phyloP scores from a whole-genome alignment of 1,140 invertebrate species.

The Caerostris darwini region DNA sequence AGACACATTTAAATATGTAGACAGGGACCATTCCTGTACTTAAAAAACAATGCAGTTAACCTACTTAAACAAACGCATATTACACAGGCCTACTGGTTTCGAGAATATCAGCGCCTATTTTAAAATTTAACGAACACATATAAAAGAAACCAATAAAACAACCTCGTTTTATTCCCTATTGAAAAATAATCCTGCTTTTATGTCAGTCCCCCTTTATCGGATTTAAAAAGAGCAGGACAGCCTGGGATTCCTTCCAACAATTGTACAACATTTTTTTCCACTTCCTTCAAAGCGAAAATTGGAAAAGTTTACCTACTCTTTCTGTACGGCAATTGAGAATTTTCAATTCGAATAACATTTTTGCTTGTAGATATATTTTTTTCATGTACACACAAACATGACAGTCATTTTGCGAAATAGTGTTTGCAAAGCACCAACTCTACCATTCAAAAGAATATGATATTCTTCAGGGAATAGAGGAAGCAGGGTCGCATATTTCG shows the following conservation, averaged over 20 bases:
- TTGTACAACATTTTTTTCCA: not conserved
- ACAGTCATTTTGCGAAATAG: not conserved
- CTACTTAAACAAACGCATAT: too few relatives aligned
- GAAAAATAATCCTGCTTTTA: not conserved
- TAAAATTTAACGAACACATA: too few relatives aligned
- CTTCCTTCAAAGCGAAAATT: not conserved
- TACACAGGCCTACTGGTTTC: too few relatives aligned
- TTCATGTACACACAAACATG: not conserved
- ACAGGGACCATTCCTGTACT: too few relatives aligned
- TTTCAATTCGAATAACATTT: not conserved
- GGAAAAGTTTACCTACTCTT: not conserved
- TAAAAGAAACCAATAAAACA: too few relatives aligned
- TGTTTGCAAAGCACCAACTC: not conserved
- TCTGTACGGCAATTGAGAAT: not conserved
- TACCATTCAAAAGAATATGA: not conserved
- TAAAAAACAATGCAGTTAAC: too few relatives aligned
- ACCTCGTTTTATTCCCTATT: too few relatives aligned
- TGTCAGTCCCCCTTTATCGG: not conserved
- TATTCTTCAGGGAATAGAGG: not conserved
- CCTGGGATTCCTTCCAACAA: not conserved
- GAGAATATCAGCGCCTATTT: too few relatives aligned
- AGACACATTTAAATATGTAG: too few relatives aligned
- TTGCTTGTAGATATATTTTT: not conserved
- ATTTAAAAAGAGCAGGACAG: not conserved
- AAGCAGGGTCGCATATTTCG: not conserved